Base-by-base conservation (phyloP, 2,888 invertebrate species). In the Crocallis elinguaria region DNA sequence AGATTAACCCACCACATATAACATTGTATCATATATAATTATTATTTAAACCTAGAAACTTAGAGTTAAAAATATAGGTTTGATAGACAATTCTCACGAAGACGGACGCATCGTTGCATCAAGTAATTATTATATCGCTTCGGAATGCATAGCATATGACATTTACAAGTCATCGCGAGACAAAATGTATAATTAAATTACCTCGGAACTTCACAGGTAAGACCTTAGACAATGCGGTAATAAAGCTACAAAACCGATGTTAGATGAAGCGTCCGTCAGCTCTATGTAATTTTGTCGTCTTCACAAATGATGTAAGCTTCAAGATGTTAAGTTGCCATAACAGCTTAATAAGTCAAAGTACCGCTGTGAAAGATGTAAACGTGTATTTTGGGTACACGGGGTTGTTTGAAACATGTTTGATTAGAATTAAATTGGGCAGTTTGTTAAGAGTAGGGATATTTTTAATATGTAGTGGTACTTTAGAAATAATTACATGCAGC, bases 171-270 rank as follows among this genome's bases (percentile, higher is more conserved):
- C 62, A 52, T 57, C 60, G 66, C 51, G 29, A 57, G 35, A 49
- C 38, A 42, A 64, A 58, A 54, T 69, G 55, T 67, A 61, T 70
- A 70, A 75, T 76, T 71, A 77, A 71, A 62, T 66, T 66, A 73
- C 42, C 63, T 42, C 49, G 32, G 48, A 46, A 30, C 30, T 21
- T 19, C 41, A 16, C 17, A 32, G 51, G 54, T 56, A 52, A 58
- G 60, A 66, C 52, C 58, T 62, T 49, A 64, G 46, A 75, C 80
- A 75, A 75, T 52, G 11, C 14, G 60, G 62, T 59, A 73, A 74
- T 77, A 74, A 75, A 74, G 51, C 52, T 64, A 63, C 64, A 55
- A 64, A 62, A 68, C 57, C 60, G 59, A 69, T 62, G 64, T 62
- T 69, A 70, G 66, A 68, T 62, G 66, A 66, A 64, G 48, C 55